A percentile compares a stretch with the other conserved stretches of the same genome.
Conservation (phyloP, 1,140 invertebrate species). For the Macrobrachium rosenbergii region DNA sequence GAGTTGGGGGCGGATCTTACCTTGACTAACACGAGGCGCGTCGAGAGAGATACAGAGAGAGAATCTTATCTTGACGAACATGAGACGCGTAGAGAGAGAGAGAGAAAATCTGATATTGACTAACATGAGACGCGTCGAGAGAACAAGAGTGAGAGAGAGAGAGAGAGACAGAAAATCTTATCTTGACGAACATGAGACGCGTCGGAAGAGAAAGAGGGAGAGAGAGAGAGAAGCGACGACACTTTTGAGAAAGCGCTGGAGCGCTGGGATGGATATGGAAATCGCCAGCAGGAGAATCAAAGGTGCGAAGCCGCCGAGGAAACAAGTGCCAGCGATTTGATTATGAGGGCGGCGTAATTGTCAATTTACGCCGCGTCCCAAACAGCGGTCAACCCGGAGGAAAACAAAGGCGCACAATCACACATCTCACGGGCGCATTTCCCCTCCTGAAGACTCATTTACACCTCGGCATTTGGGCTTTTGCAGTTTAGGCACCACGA, state of each 20-base stretch:
- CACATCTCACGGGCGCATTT: not conserved
- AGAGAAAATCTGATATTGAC: not conserved
- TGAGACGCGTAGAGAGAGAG: not conserved
- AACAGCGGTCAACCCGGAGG: not conserved
- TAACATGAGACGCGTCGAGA: not conserved
- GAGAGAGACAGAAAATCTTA: not conserved
- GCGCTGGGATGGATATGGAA: not conserved
- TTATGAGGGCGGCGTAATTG: slow-evolving; percentile 20
- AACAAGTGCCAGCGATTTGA: slow-evolving; percentile 20
- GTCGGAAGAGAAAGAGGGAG: not conserved
- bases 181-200: too few relatives aligned
- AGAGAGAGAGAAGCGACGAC: not conserved
- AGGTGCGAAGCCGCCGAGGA: not conserved
- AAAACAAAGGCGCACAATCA: not conserved
- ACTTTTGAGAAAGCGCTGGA: not conserved
- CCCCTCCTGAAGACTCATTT: too few relatives aligned
- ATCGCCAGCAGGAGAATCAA: not conserved
- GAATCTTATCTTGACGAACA: not conserved
- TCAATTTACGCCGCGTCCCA: slow-evolving; percentile 4
- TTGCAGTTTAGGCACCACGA: too few relatives aligned
- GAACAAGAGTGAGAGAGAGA: not conserved
- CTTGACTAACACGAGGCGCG: not conserved
- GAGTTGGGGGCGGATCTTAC: not conserved
- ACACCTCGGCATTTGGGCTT: too few relatives aligned
- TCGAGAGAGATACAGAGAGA: not conserved